A percentile compares a stretch with the other conserved stretches of the same genome.
Evolutionary conservation across 2,888 invertebrate genomes (phyloP).

Genomic region (Drosophila paranaensis): DNA sequence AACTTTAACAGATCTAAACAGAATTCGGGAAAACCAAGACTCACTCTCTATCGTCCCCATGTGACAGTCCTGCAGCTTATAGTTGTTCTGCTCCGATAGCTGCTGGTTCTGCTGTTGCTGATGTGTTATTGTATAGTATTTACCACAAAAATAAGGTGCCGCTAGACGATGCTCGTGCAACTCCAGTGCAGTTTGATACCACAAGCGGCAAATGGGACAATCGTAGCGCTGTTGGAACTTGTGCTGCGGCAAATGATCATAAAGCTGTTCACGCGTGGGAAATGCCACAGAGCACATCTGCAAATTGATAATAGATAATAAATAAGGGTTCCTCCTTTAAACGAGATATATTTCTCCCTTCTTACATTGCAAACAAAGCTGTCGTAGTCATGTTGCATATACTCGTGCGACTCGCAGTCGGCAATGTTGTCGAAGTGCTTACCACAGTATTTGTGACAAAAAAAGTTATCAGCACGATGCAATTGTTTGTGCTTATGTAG

Average conservation of each 20-base stretch:
- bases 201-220: constrained; percentile 80
- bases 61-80: constrained; percentile 76
- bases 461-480: constrained; percentile 77
- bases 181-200: constrained; percentile 80
- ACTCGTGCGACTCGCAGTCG: constrained; percentile 81
- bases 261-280: constrained; percentile 72
- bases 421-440: constrained; percentile 80
- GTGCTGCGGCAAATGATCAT: constrained; percentile 76
- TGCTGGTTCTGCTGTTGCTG: constrained; percentile 39
- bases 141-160: constrained; percentile 82
- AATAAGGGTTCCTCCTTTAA: neutral
- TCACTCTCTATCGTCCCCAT: constrained; percentile 78
- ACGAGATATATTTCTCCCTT: neutral
- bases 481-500: constrained; percentile 76
- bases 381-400: constrained; percentile 80
- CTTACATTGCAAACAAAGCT: constrained; percentile 82
- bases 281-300: constrained; percentile 79
- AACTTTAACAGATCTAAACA: neutral
- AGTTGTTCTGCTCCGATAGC: constrained; percentile 42
- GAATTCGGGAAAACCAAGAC: neutral
- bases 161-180: constrained; percentile 79
- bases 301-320: constrained; percentile 3
- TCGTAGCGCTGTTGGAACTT: constrained; percentile 80
- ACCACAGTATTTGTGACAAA: constrained; percentile 82
- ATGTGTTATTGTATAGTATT: constrained; percentile 65